Evolutionary conservation across 2,797 vertebrate species (phyloP), one percentile per base, ranked within the genome.

Genomic region (Gadopsis bispinosus): DNA sequence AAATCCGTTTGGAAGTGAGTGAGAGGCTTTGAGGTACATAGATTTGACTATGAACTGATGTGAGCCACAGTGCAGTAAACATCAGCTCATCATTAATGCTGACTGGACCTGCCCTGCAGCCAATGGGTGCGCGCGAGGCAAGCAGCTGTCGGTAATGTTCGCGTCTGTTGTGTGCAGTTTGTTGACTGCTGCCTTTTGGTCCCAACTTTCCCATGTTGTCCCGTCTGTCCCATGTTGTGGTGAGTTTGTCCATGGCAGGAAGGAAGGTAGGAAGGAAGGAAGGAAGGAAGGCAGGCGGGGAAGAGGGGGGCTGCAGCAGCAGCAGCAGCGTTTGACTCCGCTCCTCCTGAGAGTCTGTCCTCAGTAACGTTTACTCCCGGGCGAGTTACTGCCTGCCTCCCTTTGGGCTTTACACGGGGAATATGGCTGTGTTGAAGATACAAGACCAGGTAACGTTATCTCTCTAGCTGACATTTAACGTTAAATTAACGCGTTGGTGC

Each of bases 391-490:
- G 50, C 26, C 58, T 81, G 50, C n/a, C 58, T 77, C 68, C 35
- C 26, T 22, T 54, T n/a, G 48, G 35, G 35, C 17, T 48, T 26
- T 7, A 19, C 39, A 65, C 68, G 2, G 69, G 62, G 76, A 85
- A 64, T 14, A 93, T 93, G 93, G 87, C 89, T 55, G 92, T 93
- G 58, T 51, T 93, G 86, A 93, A 87, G 90, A 89, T 93, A 69
- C 87, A 87, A 73, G 88, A 93, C 5, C 93, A 93, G 93, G 93
- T 93, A 89, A 83, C 47, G 33, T 19, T 3, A 13, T 11, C 16
- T 20, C 2, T 22, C 9, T 48, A 7, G 0, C 4, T n/a, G 16
- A 60, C 61, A 53, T 19, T 16, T 71, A 16, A 56, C n/a, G 3
- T 41, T 4, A 22, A 35, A n/a, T 69, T 53, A 11, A 53, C 9